Evolutionary conservation across 2,888 invertebrate species (phyloP), one percentile per base, ranked within the genome.

Genomic region (Protodeltote pygarga): DNA sequence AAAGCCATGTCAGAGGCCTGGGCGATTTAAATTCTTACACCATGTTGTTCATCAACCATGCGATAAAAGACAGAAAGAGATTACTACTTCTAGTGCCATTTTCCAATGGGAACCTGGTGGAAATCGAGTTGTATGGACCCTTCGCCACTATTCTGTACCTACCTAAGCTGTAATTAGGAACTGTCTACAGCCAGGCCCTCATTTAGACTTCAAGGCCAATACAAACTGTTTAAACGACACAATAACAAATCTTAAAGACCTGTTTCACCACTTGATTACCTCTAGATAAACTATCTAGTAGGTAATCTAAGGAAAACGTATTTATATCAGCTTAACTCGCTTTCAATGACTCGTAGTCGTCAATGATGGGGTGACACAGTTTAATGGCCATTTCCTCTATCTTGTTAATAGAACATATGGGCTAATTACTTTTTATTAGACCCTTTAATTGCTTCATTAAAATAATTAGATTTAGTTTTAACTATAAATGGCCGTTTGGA

Each of bases 401-500:
- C 54, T 42, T 37, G 33, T 42, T 49, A 29, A 23, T 34, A 52
- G 31, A 57, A 54, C 35, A 46, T 45, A 54, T 37, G 31, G 24
- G 23, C 16, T 42, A 61, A 66, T 68, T 57, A 51, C 31, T 46
- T 59, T 60, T 66, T 62, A 71, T 63, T 40, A 34, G 11, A 35
- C 25, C 48, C 35, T 35, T 31, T 38, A n/a, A 60, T 39, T 8
- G 40, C 48, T 59, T 67, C 23, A 58, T 63, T 63, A 45, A 49
- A 62, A 54, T 52, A 37, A 49, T 55, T 48, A 28, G 38, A 47
- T 52, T 24, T 49, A 39, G 44, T 52, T 62, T 55, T 41, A 17
- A 53, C 33, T 40, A 9, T 15, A 34, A 52, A 38, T 9, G 16
- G 19, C 11, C 10, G 15, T 54, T 47, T 45, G n/a, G 27, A 51